A percentile compares a stretch with the other conserved stretches of the same genome.
Evolutionary conservation across 2,113 vertebrate species (phyloP).

Genomic region (Aphyosemion australe): DNA sequence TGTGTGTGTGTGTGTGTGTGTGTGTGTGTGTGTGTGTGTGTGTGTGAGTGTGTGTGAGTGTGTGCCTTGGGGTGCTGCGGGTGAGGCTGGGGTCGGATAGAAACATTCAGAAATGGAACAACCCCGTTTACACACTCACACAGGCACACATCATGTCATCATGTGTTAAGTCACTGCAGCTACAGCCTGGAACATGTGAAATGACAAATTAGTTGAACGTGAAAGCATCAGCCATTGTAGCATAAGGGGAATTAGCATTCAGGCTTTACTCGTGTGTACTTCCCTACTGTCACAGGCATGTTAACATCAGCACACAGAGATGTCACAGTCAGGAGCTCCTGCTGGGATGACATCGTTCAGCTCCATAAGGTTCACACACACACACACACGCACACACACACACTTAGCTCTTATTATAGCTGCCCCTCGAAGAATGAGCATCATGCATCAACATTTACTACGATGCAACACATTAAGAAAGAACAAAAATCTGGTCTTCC

Average conservation of each 20-base stretch:
- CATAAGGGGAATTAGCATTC: not conserved
- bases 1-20: slow-evolving; percentile 7
- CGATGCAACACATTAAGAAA: no score
- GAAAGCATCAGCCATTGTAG: not conserved
- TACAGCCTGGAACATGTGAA: slow-evolving; percentile 7
- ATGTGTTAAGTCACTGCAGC: slow-evolving; percentile 38
- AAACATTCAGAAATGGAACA: slow-evolving; percentile 17
- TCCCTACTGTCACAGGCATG: not conserved
- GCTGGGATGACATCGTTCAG: not conserved
- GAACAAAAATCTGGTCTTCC: no score
- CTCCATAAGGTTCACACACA: not conserved
- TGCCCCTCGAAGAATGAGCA: no score
- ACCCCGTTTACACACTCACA: slow-evolving; percentile 6
- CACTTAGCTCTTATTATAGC: no score
- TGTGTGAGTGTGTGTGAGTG: no score
- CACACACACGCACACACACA: not conserved
- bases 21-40: slow-evolving; percentile 11
- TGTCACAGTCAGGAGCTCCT: not conserved
- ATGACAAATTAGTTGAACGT: slow-evolving; percentile 5
- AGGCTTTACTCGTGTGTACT: not conserved
- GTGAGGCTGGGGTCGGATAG: slow-evolving; percentile 34
- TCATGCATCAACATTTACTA: not conserved
- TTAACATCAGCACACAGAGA: not conserved
- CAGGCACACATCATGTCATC: slow-evolving; percentile 29
- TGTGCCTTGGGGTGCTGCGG: slow-evolving; percentile 23